A percentile compares a stretch with the other conserved stretches of the same genome.
These are phyloP conservation scores for Lottia gigantea DNA, from an alignment of 2,888 invertebrate genomes.

Conservation along the genomic window DNA sequence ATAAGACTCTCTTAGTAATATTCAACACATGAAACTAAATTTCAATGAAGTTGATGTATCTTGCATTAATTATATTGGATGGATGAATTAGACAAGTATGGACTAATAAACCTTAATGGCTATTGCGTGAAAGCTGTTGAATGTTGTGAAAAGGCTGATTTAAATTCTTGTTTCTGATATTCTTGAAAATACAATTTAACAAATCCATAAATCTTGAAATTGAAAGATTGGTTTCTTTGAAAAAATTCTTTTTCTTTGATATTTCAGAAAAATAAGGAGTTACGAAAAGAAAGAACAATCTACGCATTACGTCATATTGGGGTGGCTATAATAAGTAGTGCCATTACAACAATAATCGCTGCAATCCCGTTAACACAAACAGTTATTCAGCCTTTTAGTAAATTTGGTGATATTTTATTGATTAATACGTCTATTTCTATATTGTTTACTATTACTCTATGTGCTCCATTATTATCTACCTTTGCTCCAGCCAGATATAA, in stretches of 20 bases:
- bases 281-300: constrained; percentile 53
- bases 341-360: constrained; percentile 61
- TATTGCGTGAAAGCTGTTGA: too few relatives aligned
- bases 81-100: too few relatives aligned
- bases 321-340: constrained; percentile 59
- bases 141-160: too few relatives aligned
- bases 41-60: too few relatives aligned
- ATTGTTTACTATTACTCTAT: constrained; percentile 57
- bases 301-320: constrained; percentile 61
- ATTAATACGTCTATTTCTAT: constrained; percentile 63
- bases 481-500: constrained; percentile 54
- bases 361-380: constrained; percentile 63
- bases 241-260: not conserved
- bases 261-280: constrained; percentile 39
- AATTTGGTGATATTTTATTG: constrained; percentile 63
- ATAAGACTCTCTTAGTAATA: too few relatives aligned
- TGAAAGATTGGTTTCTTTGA: too few relatives aligned
- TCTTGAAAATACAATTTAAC: too few relatives aligned
- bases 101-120: too few relatives aligned
- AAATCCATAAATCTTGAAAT: too few relatives aligned
- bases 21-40: too few relatives aligned
- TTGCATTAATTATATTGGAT: too few relatives aligned
- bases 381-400: constrained; percentile 60
- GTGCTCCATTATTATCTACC: constrained; percentile 53
- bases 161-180: too few relatives aligned